phyloP scores from a whole-genome alignment of 2,113 vertebrate species.

The Brachypteracias leptosomus region DNA sequence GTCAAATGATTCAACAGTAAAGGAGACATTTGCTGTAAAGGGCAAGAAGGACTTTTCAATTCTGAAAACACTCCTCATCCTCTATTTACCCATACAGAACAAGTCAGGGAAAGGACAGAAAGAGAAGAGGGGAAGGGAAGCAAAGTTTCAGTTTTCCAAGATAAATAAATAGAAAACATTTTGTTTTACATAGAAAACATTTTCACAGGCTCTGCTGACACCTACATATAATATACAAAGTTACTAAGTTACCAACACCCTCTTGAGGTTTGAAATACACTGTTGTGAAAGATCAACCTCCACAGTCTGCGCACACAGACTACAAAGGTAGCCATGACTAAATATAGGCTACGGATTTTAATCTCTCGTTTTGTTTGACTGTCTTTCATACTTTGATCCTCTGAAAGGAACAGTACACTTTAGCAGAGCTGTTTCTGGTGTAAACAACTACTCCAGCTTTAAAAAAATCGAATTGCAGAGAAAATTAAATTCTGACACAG shows the following conservation, averaged over 20 bases:
- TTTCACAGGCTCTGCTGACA: conserved; percentile 6
- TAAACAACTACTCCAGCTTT: neutral
- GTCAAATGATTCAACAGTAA: neutral
- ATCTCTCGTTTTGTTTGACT: conserved; percentile 40
- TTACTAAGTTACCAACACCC: neutral
- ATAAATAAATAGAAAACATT: neutral
- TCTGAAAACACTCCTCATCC: neutral
- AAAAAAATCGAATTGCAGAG: neutral
- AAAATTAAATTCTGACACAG: neutral
- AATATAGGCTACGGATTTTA: neutral
- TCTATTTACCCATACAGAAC: neutral
- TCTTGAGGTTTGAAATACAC: neutral
- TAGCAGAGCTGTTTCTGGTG: neutral
- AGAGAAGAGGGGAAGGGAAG: neutral
- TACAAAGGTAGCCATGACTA: neutral
- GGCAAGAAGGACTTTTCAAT: neutral
- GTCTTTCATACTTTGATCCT: conserved; percentile 35
- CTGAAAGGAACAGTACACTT: neutral
- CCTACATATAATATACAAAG: neutral
- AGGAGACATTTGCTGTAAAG: neutral
- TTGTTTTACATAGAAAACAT: neutral
- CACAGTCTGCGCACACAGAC: neutral
- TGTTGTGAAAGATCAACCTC: neutral
- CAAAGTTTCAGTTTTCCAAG: neutral
- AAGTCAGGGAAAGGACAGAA: neutral